A percentile compares a stretch with the other conserved stretches of the same genome.
These are phyloP conservation scores for Pyralis farinalis DNA, from an alignment of 2,888 invertebrate genomes.

Conservation along the genomic window DNA sequence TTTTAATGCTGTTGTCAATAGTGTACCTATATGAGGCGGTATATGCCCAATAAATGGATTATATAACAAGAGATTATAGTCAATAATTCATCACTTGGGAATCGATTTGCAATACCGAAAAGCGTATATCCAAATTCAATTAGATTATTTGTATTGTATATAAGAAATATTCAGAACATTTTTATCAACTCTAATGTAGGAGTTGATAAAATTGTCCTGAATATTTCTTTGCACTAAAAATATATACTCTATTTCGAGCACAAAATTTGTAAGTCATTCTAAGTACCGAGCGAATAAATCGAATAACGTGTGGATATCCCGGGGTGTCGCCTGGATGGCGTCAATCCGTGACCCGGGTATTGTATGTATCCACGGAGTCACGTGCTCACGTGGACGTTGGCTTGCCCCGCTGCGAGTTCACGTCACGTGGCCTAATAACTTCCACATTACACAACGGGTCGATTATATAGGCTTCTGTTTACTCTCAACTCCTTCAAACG, in stretches of 20 bases:
- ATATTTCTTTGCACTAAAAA: not conserved
- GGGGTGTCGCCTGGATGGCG: conserved; percentile 4
- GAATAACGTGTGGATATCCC: conserved; percentile 6
- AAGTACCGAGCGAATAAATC: not conserved
- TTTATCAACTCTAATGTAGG: too few species aligned
- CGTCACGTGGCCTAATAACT: conserved; percentile 30
- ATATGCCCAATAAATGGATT: conserved; percentile 58
- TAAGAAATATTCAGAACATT: too few species aligned
- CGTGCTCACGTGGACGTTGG: conserved; percentile 27
- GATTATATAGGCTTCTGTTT: conserved; percentile 49
- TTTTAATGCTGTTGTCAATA: conserved; percentile 57
- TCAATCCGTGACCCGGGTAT: conserved; percentile 17
- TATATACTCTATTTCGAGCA: not conserved
- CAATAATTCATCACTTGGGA: conserved; percentile 50
- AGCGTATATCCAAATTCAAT: conserved; percentile 25
- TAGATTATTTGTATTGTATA: conserved; percentile 23
- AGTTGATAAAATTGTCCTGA: not conserved
- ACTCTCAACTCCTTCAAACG: conserved; percentile 50
- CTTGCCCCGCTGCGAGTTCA: not conserved
- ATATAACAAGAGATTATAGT: conserved; percentile 48
- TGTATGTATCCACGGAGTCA: conserved; percentile 43
- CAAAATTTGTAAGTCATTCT: conserved; percentile 6
- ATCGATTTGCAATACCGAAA: conserved; percentile 37
- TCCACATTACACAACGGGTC: conserved; percentile 21
- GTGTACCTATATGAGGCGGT: conserved; percentile 42